phyloP scores from a whole-genome alignment of 2,888 invertebrate genomes.

The Alviniconcha strummeri region DNA sequence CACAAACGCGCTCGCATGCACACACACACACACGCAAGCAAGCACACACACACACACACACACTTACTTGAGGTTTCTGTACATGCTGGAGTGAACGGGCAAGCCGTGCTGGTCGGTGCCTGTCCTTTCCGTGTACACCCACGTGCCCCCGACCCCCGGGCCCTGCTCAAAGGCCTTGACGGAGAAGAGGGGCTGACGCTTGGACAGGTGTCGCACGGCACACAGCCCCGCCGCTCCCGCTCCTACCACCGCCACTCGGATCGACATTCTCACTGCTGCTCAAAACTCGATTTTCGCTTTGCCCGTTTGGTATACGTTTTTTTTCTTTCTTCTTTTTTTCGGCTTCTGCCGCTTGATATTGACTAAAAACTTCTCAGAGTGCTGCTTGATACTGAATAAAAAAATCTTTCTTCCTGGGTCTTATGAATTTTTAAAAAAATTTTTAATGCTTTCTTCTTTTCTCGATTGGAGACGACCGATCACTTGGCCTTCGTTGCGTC shows the following conservation, averaged over 20 bases:
- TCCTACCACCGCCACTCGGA: conserved; percentile 85
- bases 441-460: neutral
- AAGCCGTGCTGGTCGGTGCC: conserved; percentile 86
- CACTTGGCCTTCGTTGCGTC: no score
- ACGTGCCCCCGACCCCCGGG: conserved; percentile 88
- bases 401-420: neutral
- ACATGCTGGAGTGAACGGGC: conserved; percentile 93
- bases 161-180: conserved; percentile 84
- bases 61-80: conserved; percentile 86
- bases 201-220: conserved; percentile 80
- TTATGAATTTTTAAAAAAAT: no score
- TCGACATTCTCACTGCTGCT: conserved; percentile 11
- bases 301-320: neutral
- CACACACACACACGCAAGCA: no score
- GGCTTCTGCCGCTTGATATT: neutral
- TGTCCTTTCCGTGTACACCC: conserved; percentile 88
- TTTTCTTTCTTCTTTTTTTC: neutral
- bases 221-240: conserved; percentile 92
- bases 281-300: neutral
- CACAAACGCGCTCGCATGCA: no score
- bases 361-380: neutral
- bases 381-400: neutral
- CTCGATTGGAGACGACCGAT: neutral
- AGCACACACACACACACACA: no score
- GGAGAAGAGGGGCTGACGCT: conserved; percentile 71